phyloP scores from a whole-genome alignment of 2,797 vertebrate genomes.

The Peromyscus eremicus region DNA sequence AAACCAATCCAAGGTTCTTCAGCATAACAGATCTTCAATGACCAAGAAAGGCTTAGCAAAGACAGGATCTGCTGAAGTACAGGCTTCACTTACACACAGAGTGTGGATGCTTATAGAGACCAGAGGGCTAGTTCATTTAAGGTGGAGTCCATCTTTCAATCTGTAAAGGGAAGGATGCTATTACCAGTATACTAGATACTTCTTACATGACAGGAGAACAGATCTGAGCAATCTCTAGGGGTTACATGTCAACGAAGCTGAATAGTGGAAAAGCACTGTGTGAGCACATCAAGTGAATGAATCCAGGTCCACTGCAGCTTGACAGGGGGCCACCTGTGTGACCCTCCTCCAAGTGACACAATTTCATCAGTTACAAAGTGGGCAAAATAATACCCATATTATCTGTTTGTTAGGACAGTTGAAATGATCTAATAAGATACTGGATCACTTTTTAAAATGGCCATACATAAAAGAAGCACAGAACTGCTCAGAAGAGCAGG shows the following conservation, averaged over 20 bases:
- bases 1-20: constrained; percentile 20
- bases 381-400: background rate
- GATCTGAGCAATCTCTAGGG: background rate
- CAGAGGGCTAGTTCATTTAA: constrained; percentile 14
- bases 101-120: background rate
- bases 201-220: background rate
- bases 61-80: background rate
- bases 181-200: background rate
- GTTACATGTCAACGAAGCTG: background rate
- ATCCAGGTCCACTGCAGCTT: constrained; percentile 2
- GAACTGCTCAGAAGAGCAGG: background rate
- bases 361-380: constrained; percentile 39
- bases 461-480: constrained; percentile 31
- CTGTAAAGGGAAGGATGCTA: background rate
- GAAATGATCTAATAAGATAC: background rate
- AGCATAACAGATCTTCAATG: background rate
- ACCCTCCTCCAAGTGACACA: background rate
- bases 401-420: background rate
- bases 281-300: constrained; percentile 27
- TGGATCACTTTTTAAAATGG: background rate
- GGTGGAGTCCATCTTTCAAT: constrained; percentile 22
- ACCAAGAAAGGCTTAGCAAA: constrained; percentile 11
- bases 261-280: background rate
- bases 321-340: background rate
- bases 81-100: background rate